phyloP scores from a whole-genome alignment of 1,140 invertebrate genomes.

The Bombus fervidus region DNA sequence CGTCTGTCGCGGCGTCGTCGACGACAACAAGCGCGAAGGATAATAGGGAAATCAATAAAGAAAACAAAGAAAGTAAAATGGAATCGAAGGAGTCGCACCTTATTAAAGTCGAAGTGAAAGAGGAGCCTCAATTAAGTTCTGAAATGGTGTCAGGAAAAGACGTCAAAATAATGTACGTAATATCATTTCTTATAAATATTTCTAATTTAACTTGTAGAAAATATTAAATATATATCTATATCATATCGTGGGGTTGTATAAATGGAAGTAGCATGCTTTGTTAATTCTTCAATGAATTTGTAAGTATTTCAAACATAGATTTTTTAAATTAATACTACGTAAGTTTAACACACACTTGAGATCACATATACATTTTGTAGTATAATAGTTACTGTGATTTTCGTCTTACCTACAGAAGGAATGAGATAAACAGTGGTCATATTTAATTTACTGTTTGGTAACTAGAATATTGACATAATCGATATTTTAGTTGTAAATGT shows the following conservation, averaged over 20 bases:
- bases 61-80: conserved; percentile 75
- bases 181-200: neutral
- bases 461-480: neutral
- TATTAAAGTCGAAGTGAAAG: conserved; percentile 71
- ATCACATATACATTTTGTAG: neutral
- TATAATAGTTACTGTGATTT: neutral
- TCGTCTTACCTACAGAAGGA: neutral
- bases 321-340: neutral
- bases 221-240: neutral
- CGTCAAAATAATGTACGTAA: conserved; percentile 71
- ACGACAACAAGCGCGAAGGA: conserved; percentile 75
- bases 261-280: neutral
- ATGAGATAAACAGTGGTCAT: neutral
- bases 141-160: conserved; percentile 70
- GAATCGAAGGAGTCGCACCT: conserved; percentile 73
- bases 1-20: conserved; percentile 72
- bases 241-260: neutral
- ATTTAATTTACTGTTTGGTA: neutral
- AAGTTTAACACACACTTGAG: neutral
- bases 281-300: neutral
- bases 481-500: conserved; percentile 1
- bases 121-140: conserved; percentile 72
- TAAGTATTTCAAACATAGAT: neutral
- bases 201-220: neutral
- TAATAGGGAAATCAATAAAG: conserved; percentile 77